Evolutionary conservation across 2,888 invertebrate genomes (phyloP), one percentile per base, ranked within the genome.

Genomic region (Aphrophora alni): DNA sequence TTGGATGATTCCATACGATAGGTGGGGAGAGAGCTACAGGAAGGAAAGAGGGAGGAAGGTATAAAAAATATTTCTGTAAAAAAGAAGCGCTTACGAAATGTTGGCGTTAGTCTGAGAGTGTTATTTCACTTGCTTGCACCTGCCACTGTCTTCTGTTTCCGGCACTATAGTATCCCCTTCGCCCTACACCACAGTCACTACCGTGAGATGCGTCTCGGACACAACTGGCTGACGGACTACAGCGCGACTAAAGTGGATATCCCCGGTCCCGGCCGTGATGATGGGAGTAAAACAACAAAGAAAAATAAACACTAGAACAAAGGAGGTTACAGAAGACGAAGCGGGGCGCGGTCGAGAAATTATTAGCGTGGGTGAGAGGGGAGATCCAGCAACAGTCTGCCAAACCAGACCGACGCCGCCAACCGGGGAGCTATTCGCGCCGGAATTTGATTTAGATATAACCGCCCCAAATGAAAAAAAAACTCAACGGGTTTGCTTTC

Each of bases 271-370:
- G 59, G 59, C 59, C n/a, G 59, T 14, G n/a, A 59, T 14, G 59
- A 59, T 21, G 59, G 59, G 59, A 59, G 59, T 59, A 59, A 59
- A 59, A 59, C 59, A 59, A 59, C 59, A 59, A 59, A 59, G 59
- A 59, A n/a, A 59, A 59, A 59, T 59, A 59, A 59, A 21, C 59
- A 21, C 59, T n/a, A 59, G 59, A 59, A 59, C 59, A 59, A 59
- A 59, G 59, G 59, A 59, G 59, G 59, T 21, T 59, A 59, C 59
- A 21, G 59, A 59, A 59, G 14, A n/a, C 59, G 59, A 59, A 59
- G 59, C 59, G 59, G 59, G 59, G 59, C 59, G 59, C 59, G 59
- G 59, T 59, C 59, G 21, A 59, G 59, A 59, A 21, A 59, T 59
- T 59, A 59, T 59, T 21, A 21, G 21, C 59, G 59, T 59, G 59